These are phyloP conservation scores for Anastrepha ludens DNA, from an alignment of 1,140 invertebrate species.

Conservation along the genomic window DNA sequence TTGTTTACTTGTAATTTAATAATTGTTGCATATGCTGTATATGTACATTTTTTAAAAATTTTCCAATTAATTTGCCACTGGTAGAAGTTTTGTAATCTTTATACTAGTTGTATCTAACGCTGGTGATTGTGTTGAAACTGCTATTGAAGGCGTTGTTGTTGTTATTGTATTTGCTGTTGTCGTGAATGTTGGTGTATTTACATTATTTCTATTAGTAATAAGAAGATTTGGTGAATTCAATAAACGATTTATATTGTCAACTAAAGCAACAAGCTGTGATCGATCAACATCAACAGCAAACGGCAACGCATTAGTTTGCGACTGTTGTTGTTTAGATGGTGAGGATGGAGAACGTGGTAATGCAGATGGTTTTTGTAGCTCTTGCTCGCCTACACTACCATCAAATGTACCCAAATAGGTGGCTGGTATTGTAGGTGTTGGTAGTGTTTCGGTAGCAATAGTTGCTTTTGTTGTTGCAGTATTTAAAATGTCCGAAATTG, in stretches of 20 bases:
- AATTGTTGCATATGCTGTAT: conserved; percentile 8
- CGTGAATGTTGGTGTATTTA: conserved; percentile 63
- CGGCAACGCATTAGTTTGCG: conserved; percentile 31
- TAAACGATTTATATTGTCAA: conserved; percentile 73
- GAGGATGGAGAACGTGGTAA: background rate
- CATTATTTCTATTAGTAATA: conserved; percentile 73
- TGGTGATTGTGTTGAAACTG: conserved; percentile 54
- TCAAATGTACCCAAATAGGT: conserved; percentile 44
- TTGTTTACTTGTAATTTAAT: background rate
- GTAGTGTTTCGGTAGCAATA: conserved; percentile 39
- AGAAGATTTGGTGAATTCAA: conserved; percentile 74
- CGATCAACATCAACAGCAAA: conserved; percentile 65
- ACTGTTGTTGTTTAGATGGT: background rate
- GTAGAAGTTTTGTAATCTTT: conserved; percentile 59
- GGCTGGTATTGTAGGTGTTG: conserved; percentile 31
- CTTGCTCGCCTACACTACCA: background rate
- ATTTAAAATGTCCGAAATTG: conserved; percentile 48
- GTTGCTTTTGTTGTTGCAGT: conserved; percentile 60
- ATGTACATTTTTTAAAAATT: background rate
- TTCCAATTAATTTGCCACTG: conserved; percentile 53
- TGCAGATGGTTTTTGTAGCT: background rate
- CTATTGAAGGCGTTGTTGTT: conserved; percentile 57
- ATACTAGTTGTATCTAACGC: conserved; percentile 52
- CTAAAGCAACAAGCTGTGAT: conserved; percentile 68
- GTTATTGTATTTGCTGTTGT: conserved; percentile 58